A percentile compares a stretch with the other conserved stretches of the same genome.
phyloP scores from a whole-genome alignment of 2,888 invertebrate species.

The Paralinhomoeus sp. region DNA sequence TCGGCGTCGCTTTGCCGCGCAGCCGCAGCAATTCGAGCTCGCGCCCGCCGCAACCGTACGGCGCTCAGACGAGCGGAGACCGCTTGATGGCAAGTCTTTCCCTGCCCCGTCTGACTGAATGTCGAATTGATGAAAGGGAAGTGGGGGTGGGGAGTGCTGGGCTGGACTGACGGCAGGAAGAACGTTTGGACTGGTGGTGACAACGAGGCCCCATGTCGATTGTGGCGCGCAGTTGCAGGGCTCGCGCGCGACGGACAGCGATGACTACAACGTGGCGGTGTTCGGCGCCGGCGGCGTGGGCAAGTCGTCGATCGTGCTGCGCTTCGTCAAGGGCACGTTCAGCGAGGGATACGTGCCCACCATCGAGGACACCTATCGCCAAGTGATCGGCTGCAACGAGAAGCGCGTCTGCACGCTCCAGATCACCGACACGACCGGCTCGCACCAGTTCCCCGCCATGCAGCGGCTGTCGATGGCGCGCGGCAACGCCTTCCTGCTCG shows the following conservation, averaged over 20 bases:
- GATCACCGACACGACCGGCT: conserved; percentile 97
- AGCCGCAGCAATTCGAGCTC: no score
- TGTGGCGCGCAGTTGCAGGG: no score
- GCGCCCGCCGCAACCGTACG: no score
- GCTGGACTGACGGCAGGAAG: no score
- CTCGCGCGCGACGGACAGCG: conserved; percentile 65
- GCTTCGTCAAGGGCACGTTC: conserved; percentile 95
- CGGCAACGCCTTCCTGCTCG: conserved; percentile 95
- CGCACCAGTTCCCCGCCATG: conserved; percentile 99
- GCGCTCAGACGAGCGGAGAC: no score
- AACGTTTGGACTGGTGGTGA: no score
- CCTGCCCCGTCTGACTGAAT: no score
- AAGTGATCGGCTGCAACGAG: conserved; percentile 64
- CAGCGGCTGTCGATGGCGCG: conserved; percentile 90
- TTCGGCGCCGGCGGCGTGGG: conserved; percentile 89
- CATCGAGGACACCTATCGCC: conserved; percentile 95
- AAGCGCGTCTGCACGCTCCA: conserved; percentile 98
- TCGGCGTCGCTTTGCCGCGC: no score
- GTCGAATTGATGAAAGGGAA: no score
- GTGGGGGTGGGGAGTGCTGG: no score
- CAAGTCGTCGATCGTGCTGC: conserved; percentile 69
- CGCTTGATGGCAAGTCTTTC: no score
- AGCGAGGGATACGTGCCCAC: conserved; percentile 96
- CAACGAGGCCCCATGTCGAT: no score
- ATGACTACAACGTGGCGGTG: conserved; percentile 95